phyloP scores from a whole-genome alignment of 2,113 vertebrate species.

The Platichthys flesus region DNA sequence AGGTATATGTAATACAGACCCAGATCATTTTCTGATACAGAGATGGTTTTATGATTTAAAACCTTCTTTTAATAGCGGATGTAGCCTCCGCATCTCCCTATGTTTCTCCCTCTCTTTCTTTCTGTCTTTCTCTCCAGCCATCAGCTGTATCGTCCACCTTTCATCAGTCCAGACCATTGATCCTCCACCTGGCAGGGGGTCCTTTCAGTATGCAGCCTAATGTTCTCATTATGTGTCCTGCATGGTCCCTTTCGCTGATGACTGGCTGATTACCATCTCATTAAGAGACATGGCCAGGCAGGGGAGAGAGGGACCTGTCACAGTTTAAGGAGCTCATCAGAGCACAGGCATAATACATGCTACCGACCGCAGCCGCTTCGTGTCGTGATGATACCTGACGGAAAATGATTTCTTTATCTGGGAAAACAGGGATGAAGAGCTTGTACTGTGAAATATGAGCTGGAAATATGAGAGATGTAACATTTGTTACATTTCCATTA shows the following conservation, averaged over 20 bases:
- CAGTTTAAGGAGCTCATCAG: constrained; percentile 79
- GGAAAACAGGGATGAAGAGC: constrained; percentile 40
- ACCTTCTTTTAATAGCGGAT: background rate
- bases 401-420: constrained; percentile 57
- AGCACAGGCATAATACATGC: constrained; percentile 72
- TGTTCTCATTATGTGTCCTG: constrained; percentile 81
- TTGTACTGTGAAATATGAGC: constrained; percentile 17
- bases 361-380: constrained; percentile 45
- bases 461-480: constrained; percentile 2
- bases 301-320: constrained; percentile 78
- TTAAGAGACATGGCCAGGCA: constrained; percentile 75
- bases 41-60: background rate
- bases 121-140: constrained; percentile 39
- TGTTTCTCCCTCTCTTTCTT: background rate
- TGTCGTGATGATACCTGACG: constrained; percentile 62
- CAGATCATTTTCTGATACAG: too few relatives aligned
- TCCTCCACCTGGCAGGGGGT: constrained; percentile 70
- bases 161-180: constrained; percentile 79
- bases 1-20: too few relatives aligned
- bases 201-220: constrained; percentile 76
- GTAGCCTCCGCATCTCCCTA: background rate
- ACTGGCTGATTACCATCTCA: constrained; percentile 81
- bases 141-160: constrained; percentile 76
- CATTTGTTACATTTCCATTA: background rate
- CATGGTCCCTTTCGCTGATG: constrained; percentile 70